Evolutionary conservation across 2,888 invertebrate genomes (phyloP), one percentile per base, ranked within the genome.

Genomic region (Macrosiphum euphorbiae): DNA sequence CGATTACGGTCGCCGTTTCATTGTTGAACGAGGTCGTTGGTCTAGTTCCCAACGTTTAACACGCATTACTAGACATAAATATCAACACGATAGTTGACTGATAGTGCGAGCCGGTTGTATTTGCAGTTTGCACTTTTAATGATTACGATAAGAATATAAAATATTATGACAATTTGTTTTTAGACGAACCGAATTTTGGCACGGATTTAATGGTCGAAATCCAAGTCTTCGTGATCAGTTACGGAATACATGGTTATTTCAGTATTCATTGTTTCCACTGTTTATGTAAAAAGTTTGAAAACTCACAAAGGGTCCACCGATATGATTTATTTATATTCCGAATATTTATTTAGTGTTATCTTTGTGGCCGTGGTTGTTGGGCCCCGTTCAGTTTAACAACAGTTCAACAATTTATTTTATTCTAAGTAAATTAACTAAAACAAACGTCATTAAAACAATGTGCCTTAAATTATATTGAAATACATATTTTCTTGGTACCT

Each of bases 21-120:
- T 61, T 90, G 90, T 61, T 61, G 10, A n/a, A 47, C 28, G 90
- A 90, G 61, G 61, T 89, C 61, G 11, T 90, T 90, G 24, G 47
- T 90, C 47, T 61, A n/a, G 24, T 90, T 67, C 16, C 61, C 20
- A 67, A 47, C n/a, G 28, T 61, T 89, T 89, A 90, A 47, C 61
- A 61, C 55, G 47, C 24, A 50, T 50, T 47, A 50, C 35, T 26
- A 11, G n/a, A 10, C 35, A 90, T 61, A 90, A 90, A 47, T 24
- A 47, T 11, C 67, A 58, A 47, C 16, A 61, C 35, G 61, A 44
- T n/a, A 89, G 61, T 61, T 28, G 28, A 89, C 44, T 44, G 89
- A 89, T 89, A 47, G 47, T 44, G 35, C 8, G 35, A 20, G 78
- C 8, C 8, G 35, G 3, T 78, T 20, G 7, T 78, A 35, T 78